Percentiles rank a stretch among this genome's conserved stretches.
Conservation (phyloP, 2,113 vertebrate species). For the Elachura formosa region DNA sequence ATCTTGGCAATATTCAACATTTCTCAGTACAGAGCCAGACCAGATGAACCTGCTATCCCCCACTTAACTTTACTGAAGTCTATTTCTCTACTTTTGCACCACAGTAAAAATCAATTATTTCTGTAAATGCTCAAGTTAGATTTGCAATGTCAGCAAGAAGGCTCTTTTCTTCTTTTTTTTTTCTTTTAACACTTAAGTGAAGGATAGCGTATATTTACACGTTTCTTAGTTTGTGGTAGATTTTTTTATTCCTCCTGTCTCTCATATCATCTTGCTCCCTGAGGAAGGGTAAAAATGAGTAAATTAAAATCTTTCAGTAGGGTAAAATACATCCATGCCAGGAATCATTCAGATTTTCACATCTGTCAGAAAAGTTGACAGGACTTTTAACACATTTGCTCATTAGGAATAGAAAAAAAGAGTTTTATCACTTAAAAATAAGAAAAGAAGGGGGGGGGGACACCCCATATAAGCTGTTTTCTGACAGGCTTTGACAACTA, state of each 20-base stretch:
- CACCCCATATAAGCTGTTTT: background rate
- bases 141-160: background rate
- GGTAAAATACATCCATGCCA: background rate
- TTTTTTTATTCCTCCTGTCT: background rate
- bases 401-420: background rate
- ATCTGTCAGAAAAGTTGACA: constrained; percentile 8
- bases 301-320: background rate
- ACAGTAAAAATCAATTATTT: background rate
- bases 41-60: background rate
- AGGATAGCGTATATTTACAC: background rate
- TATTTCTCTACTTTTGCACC: background rate
- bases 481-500: background rate
- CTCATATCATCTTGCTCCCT: background rate
- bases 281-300: background rate
- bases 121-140: background rate
- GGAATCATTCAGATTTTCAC: background rate
- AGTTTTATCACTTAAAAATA: background rate
- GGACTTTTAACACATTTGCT: constrained; percentile 1
- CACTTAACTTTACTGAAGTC: background rate
- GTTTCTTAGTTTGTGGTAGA: background rate
- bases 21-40: background rate
- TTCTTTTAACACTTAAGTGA: background rate
- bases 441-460: rapidly evolving
- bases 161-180: background rate
- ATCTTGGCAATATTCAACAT: background rate